Evolutionary conservation across 2,797 vertebrate species (phyloP).

Genomic region (Gymnopithys bicolor): DNA sequence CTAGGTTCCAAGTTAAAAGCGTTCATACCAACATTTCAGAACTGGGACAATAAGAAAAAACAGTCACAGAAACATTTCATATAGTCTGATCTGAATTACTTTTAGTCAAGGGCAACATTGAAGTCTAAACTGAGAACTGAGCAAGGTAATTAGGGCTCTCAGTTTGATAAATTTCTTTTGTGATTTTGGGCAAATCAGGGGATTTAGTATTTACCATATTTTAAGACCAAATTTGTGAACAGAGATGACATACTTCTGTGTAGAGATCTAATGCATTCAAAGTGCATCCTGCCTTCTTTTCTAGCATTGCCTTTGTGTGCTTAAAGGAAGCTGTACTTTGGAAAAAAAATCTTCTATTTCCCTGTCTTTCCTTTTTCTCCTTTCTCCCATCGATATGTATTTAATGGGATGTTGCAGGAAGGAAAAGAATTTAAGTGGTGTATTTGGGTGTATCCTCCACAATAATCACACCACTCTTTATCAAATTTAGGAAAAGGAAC

Average conservation of each 20-base stretch:
- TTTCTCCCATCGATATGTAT: neutral
- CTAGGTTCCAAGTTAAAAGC: neutral
- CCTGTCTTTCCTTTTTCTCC: neutral
- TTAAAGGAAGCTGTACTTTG: neutral
- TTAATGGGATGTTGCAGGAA: neutral
- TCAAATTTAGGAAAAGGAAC: no score
- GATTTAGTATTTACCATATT: neutral
- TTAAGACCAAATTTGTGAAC: neutral
- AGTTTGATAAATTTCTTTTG: neutral
- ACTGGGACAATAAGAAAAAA: conserved; percentile 13
- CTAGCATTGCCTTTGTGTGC: neutral
- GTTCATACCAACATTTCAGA: conserved; percentile 8
- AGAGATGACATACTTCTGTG: neutral
- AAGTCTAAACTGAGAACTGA: neutral
- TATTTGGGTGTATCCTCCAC: neutral
- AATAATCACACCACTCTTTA: no score
- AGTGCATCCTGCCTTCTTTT: neutral
- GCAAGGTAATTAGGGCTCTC: neutral
- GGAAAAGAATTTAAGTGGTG: neutral
- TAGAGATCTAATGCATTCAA: neutral
- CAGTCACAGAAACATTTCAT: neutral
- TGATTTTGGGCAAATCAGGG: neutral
- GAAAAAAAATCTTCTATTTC: neutral
- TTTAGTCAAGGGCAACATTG: neutral
- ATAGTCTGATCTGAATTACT: neutral